Conservation (phyloP, 2,888 invertebrate species). For the Merodon equestris region DNA sequence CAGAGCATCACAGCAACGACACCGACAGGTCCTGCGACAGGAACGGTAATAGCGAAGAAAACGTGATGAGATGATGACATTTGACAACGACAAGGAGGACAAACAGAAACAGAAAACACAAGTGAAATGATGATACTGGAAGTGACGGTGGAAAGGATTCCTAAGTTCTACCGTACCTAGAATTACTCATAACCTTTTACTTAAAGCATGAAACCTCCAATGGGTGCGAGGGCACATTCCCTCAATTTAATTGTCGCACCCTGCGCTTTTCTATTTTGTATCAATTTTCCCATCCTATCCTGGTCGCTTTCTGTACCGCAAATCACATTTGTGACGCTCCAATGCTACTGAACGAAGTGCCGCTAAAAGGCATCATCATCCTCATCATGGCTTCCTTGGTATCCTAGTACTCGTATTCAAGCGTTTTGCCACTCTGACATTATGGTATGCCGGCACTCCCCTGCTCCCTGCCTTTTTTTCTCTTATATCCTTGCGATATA, state of each 20-base stretch:
- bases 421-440: too few species aligned
- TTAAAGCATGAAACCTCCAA: neutral
- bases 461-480: slow-evolving; percentile 26
- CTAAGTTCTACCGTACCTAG: too few species aligned
- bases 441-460: neutral
- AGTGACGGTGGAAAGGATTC: too few species aligned
- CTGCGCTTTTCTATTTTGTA: slow-evolving; percentile 35
- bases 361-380: slow-evolving; percentile 12
- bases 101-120: too few species aligned
- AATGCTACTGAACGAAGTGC: slow-evolving; percentile 52
- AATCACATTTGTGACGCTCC: slow-evolving; percentile 62
- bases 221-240: neutral
- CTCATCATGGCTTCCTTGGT: too few species aligned
- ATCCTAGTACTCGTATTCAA: too few species aligned
- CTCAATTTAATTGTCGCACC: slow-evolving; percentile 43
- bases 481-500: slow-evolving; percentile 8
- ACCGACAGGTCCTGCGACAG: neutral
- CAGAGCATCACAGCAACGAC: slow-evolving; percentile 12
- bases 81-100: slow-evolving; percentile 36
- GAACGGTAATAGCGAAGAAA: slow-evolving; percentile 27
- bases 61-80: slow-evolving; percentile 60
- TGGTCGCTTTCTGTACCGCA: slow-evolving; percentile 42
- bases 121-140: too few species aligned
- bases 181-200: too few species aligned
- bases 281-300: slow-evolving; percentile 42